These are phyloP conservation scores for Bolinopsis microptera DNA, from an alignment of 37 sponge, comb jelly and placozoan genomes.

Conservation along the genomic window DNA sequence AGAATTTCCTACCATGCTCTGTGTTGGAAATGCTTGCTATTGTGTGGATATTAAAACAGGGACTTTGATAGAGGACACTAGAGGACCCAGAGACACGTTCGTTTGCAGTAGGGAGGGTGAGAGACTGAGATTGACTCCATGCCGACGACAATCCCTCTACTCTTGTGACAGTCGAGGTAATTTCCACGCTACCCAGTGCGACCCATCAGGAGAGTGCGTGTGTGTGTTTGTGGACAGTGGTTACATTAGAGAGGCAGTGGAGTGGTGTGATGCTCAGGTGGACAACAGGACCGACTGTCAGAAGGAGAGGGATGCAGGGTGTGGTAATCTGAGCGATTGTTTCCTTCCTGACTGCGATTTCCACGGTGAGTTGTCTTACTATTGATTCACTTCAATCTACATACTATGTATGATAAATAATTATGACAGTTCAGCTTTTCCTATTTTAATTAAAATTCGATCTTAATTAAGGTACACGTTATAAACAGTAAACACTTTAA, in stretches of 20 bases:
- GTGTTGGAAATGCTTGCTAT: background rate
- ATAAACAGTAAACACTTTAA: too few relatives aligned
- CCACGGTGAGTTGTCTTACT: constrained; percentile 30
- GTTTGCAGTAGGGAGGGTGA: constrained; percentile 18
- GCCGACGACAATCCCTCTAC: background rate
- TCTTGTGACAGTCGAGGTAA: constrained; percentile 10
- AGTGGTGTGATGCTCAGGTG: background rate
- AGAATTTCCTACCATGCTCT: background rate
- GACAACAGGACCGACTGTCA: constrained; percentile 57
- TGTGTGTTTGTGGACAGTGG: constrained; percentile 56
- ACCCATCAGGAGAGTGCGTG: background rate
- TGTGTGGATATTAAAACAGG: constrained; percentile 3
- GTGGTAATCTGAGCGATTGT: constrained; percentile 30
- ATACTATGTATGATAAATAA: too few relatives aligned
- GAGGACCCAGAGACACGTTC: background rate
- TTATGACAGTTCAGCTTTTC: too few relatives aligned
- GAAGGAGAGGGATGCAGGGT: background rate
- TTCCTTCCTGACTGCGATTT: background rate
- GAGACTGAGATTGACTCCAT: constrained; percentile 19
- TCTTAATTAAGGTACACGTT: too few relatives aligned
- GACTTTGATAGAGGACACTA: background rate
- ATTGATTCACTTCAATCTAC: too few relatives aligned
- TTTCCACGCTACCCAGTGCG: constrained; percentile 2
- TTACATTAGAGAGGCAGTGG: background rate
- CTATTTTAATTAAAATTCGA: too few relatives aligned